Percentiles rank a stretch among this genome's conserved stretches.
These are phyloP conservation scores for Gopherus evgoodei DNA, from an alignment of 2,113 vertebrate species.

Conservation along the genomic window DNA sequence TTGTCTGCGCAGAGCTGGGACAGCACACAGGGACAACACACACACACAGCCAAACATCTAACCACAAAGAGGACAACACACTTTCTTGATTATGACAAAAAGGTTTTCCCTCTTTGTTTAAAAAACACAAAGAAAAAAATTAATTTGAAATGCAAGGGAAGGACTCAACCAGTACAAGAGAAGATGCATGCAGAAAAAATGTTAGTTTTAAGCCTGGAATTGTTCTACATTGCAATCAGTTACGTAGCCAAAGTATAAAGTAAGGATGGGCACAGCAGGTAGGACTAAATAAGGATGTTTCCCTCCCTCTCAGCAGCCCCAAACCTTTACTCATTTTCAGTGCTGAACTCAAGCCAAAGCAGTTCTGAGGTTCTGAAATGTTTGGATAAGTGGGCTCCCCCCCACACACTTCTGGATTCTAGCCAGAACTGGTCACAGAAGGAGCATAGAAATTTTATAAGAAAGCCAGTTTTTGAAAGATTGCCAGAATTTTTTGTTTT, in stretches of 20 bases:
- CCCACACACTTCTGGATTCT: fast-evolving
- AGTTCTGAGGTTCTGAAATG: fast-evolving
- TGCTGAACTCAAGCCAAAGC: fast-evolving
- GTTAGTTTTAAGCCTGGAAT: neutral
- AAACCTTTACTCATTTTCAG: neutral
- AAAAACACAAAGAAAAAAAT: neutral
- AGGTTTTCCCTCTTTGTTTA: fast-evolving
- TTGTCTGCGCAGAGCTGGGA: too few species aligned
- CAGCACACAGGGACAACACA: too few species aligned
- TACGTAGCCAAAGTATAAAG: fast-evolving
- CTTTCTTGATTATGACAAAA: neutral
- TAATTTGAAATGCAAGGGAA: neutral
- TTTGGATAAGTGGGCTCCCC: too few species aligned
- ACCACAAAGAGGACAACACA: neutral
- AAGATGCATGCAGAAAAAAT: neutral
- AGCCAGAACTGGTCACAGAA: neutral
- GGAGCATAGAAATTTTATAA: neutral
- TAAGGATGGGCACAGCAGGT: fast-evolving
- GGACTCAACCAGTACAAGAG: too few species aligned
- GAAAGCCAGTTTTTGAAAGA: neutral
- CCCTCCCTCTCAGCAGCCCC: neutral
- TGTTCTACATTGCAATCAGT: neutral
- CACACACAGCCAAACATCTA: too few species aligned
- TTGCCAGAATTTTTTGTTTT: too few species aligned
- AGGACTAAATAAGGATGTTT: neutral